These are phyloP conservation scores for Karalla daura DNA, from an alignment of 2,797 vertebrate species.

Conservation along the genomic window DNA sequence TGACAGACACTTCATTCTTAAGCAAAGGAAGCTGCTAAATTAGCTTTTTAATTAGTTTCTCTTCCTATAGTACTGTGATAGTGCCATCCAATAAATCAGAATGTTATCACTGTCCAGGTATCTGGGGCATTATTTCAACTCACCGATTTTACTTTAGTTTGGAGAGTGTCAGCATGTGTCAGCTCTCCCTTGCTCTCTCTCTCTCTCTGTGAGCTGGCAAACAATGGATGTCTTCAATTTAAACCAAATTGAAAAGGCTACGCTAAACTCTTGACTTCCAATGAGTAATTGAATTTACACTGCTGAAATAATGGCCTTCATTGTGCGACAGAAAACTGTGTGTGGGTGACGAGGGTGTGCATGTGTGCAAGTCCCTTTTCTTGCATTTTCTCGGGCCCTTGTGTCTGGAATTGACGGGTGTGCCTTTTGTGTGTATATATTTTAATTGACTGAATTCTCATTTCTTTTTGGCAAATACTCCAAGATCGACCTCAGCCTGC, in stretches of 20 bases:
- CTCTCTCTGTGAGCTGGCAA: neutral
- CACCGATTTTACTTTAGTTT: neutral
- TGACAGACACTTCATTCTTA: neutral
- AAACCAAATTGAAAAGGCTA: constrained; percentile 15
- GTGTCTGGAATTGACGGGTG: neutral
- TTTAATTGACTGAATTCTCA: neutral
- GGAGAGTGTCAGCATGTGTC: neutral
- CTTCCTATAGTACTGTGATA: neutral
- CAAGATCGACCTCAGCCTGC: neutral
- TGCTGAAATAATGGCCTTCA: constrained; percentile 7
- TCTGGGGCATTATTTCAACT: neutral
- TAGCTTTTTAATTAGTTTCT: constrained; percentile 2
- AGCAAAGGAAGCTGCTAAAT: neutral
- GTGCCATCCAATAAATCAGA: neutral
- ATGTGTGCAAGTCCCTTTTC: neutral
- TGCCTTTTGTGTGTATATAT: neutral
- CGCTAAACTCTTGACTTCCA: neutral
- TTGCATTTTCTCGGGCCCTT: neutral
- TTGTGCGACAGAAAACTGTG: neutral
- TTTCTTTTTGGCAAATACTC: constrained; percentile 8
- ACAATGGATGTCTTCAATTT: constrained; percentile 18
- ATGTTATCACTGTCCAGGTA: neutral
- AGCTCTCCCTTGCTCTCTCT: no score
- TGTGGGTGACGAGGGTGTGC: neutral
- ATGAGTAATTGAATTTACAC: constrained; percentile 18